Evolutionary conservation across 1,140 invertebrate genomes (phyloP).

Genomic region (Bombus huntii): DNA sequence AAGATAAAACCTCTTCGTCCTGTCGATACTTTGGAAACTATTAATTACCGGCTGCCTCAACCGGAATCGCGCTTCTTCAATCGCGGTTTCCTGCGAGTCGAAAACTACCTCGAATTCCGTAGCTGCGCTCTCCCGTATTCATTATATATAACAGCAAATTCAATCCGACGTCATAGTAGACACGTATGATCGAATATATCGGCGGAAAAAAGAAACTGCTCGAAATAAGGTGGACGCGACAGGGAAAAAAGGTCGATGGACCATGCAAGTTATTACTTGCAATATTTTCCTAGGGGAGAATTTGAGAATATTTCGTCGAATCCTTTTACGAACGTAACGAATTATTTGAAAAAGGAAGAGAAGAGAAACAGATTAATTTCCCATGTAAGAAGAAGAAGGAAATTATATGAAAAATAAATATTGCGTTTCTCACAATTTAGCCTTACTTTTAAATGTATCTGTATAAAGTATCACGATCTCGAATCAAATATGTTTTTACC

Average conservation of each 20-base stretch:
- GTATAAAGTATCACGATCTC: neutral
- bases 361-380: too few relatives aligned
- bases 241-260: too few relatives aligned
- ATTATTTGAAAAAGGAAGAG: too few relatives aligned
- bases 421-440: too few relatives aligned
- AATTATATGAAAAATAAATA: neutral
- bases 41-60: conserved; percentile 18
- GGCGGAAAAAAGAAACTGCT: neutral
- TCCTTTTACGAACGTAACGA: neutral
- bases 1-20: neutral
- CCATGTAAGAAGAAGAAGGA: too few relatives aligned
- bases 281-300: too few relatives aligned
- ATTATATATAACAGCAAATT: neutral
- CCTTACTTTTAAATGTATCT: too few relatives aligned
- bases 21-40: conserved; percentile 16
- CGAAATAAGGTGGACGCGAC: neutral
- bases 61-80: conserved; percentile 29
- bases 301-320: neutral
- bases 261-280: too few relatives aligned
- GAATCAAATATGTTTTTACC: neutral
- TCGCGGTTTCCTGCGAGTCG: conserved; percentile 10
- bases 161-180: neutral
- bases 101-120: conserved; percentile 26
- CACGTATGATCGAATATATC: neutral
- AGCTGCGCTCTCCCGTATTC: conserved; percentile 6